Evolutionary conservation across 2,113 vertebrate species (phyloP).

Genomic region (Rhinolophus ferrumequinum): DNA sequence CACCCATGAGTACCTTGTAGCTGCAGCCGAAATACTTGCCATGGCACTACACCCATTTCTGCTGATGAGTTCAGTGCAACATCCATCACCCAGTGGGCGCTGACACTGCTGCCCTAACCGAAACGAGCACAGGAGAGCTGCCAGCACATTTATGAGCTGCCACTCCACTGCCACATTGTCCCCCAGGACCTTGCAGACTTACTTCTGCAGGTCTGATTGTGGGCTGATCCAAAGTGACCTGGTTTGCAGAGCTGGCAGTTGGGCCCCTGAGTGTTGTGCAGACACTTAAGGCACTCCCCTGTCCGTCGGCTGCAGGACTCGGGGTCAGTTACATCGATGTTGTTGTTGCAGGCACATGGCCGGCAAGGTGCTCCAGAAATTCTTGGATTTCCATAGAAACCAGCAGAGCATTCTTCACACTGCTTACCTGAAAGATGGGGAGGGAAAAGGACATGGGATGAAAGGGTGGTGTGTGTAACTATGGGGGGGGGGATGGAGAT

Average conservation of each 20-base stretch:
- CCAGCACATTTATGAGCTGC: not conserved
- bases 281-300: conserved; percentile 89
- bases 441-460: not conserved
- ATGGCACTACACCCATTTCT: not conserved
- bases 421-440: conserved; percentile 82
- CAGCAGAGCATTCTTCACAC: conserved; percentile 88
- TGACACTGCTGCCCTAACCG: not conserved
- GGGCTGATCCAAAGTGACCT: conserved; percentile 91
- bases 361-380: conserved; percentile 78
- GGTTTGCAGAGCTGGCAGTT: conserved; percentile 90
- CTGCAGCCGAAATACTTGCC: not conserved
- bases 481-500: not conserved
- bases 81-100: not conserved
- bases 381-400: conserved; percentile 88
- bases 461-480: not conserved
- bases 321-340: conserved; percentile 86
- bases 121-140: not conserved
- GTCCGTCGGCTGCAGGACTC: conserved; percentile 87
- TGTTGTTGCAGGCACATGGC: conserved; percentile 90
- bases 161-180: too few relatives aligned
- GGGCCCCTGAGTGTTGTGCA: conserved; percentile 88
- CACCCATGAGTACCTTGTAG: not conserved
- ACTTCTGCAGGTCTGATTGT: conserved; percentile 90
- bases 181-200: conserved; percentile 58
- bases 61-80: not conserved